These are phyloP conservation scores for Chloroceryle aenea DNA, from an alignment of 2,113 vertebrate genomes.

Conservation along the genomic window DNA sequence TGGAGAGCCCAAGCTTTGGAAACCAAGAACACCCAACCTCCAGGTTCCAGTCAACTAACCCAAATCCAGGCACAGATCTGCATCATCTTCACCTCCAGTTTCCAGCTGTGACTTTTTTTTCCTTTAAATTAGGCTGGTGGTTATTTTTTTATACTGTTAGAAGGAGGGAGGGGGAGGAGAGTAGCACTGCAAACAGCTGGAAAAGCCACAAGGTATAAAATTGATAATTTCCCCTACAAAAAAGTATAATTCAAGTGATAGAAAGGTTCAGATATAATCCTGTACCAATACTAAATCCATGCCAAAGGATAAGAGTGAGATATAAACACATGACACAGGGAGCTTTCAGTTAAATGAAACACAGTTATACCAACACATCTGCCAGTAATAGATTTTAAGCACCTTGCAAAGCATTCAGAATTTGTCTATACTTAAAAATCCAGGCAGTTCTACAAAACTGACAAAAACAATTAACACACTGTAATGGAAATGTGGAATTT, in stretches of 20 bases:
- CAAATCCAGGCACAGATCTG: background rate
- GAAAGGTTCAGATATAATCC: background rate
- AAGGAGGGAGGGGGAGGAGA: fast-evolving
- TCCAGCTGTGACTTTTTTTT: background rate
- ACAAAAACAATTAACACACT: background rate
- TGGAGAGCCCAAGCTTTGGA: fast-evolving
- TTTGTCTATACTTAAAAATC: background rate
- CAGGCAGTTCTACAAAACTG: background rate
- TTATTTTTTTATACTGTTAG: background rate
- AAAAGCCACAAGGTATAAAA: background rate
- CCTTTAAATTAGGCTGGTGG: background rate
- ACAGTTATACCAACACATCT: background rate
- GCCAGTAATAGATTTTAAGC: background rate
- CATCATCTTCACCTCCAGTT: background rate
- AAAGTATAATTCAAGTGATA: background rate
- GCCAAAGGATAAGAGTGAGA: background rate
- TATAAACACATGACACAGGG: background rate
- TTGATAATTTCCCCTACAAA: background rate
- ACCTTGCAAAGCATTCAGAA: background rate
- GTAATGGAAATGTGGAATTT: background rate
- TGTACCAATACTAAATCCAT: background rate
- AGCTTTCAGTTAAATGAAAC: background rate
- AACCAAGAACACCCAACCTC: background rate
- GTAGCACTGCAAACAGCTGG: background rate
- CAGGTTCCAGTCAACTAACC: background rate